Conservation (phyloP, 2,113 vertebrate species). For the Hydrochoerus hydrochaeris region DNA sequence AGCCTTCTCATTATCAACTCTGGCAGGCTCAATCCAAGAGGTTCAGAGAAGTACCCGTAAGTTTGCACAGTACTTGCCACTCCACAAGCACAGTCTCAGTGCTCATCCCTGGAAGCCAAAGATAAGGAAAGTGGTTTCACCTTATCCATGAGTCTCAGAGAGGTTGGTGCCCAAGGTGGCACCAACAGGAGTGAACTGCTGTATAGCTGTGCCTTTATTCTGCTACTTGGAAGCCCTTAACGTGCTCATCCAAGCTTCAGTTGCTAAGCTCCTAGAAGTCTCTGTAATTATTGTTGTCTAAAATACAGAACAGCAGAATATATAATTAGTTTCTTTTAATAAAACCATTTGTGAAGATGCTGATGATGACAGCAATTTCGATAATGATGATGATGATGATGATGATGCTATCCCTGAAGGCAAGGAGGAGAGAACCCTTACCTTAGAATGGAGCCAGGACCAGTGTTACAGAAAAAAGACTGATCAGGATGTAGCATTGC, state of each 20-base stretch:
- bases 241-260: constrained; percentile 42
- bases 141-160: neutral
- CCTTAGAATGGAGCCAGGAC: neutral
- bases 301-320: constrained; percentile 68
- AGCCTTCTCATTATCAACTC: neutral
- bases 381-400: neutral
- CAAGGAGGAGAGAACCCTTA: neutral
- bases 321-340: constrained; percentile 72
- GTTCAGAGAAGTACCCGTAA: neutral
- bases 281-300: constrained; percentile 69
- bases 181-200: neutral
- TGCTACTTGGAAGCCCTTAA: constrained; percentile 16
- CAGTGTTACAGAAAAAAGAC: neutral
- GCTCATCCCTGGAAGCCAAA: neutral
- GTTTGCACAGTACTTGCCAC: neutral
- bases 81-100: neutral
- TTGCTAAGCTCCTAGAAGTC: constrained; percentile 65
- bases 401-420: constrained; percentile 8
- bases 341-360: constrained; percentile 56
- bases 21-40: neutral
- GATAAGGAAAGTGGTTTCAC: neutral
- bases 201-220: constrained; percentile 30
- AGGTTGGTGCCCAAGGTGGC: neutral
- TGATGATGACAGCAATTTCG: constrained; percentile 40
- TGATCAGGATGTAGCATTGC: neutral